phyloP scores from a whole-genome alignment of 2,113 vertebrate genomes.

The Cettia cetti region DNA sequence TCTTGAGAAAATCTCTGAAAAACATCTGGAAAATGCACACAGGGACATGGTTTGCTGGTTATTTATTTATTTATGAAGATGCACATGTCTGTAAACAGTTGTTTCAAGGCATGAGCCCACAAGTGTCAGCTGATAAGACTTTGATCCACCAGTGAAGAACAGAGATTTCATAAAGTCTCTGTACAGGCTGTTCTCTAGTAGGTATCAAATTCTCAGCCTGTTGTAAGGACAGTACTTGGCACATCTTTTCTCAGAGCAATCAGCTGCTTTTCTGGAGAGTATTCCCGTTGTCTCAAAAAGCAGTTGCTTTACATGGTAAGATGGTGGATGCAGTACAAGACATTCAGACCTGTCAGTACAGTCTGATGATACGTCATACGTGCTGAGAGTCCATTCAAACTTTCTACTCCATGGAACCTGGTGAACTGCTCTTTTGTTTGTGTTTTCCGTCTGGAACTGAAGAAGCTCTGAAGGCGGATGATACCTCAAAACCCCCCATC shows the following conservation, averaged over 20 bases:
- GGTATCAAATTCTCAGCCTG: background rate
- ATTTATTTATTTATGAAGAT: background rate
- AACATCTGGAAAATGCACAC: background rate
- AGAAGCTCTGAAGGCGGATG: background rate
- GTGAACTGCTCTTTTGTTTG: background rate
- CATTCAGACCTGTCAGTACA: background rate
- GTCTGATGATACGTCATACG: fast-evolving
- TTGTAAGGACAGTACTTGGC: background rate
- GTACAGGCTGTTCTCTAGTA: background rate
- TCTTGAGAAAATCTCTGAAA: background rate
- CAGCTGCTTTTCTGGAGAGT: background rate
- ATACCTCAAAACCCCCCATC: background rate
- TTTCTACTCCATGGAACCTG: background rate
- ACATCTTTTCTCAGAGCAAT: background rate
- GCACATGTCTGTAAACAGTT: background rate
- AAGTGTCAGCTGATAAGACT: background rate
- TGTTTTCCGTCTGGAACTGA: background rate
- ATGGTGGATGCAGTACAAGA: background rate
- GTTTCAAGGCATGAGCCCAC: background rate
- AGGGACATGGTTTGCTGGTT: background rate
- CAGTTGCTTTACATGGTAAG: background rate
- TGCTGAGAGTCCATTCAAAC: background rate
- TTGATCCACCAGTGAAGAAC: background rate
- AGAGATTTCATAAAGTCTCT: background rate
- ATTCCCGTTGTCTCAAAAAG: background rate